Conservation (phyloP, 2,888 invertebrate species). For the Drosophila picticornis region DNA sequence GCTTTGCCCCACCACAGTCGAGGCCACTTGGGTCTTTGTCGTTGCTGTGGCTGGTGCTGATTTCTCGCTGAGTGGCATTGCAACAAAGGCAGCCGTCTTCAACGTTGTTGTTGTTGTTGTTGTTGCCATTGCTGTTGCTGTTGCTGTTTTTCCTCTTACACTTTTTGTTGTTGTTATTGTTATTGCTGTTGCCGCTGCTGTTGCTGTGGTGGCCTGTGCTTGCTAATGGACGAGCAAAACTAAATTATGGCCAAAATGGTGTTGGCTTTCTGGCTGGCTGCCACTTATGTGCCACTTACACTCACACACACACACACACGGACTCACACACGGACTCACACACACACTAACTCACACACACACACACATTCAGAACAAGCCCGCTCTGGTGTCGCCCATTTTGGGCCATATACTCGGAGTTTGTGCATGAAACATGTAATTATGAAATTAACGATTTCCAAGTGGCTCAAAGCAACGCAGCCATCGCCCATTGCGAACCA, state of each 20-base stretch:
- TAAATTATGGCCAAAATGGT: conserved; percentile 82
- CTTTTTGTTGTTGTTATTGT: not conserved
- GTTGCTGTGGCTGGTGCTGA: conserved; percentile 64
- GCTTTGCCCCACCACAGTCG: conserved; percentile 26
- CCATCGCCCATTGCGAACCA: conserved; percentile 17
- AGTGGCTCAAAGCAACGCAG: conserved; percentile 76
- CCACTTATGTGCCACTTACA: conserved; percentile 79
- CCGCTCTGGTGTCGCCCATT: conserved; percentile 47
- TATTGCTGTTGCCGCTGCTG: conserved; percentile 2
- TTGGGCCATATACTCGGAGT: conserved; percentile 46
- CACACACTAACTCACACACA: conserved; percentile 5
- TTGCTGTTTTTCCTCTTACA: conserved; percentile 14
- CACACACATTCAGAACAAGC: conserved; percentile 5
- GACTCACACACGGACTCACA: conserved; percentile 5
- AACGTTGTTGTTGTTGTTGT: conserved; percentile 8
- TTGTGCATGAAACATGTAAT: conserved; percentile 84
- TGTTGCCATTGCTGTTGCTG: conserved; percentile 5
- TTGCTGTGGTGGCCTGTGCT: conserved; percentile 44
- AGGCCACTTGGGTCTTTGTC: conserved; percentile 55
- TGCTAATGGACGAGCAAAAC: conserved; percentile 80
- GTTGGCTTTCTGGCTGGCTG: conserved; percentile 81
- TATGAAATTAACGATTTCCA: conserved; percentile 84
- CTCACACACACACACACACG: conserved; percentile 40
- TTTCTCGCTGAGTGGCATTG: conserved; percentile 76
- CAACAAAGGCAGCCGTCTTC: conserved; percentile 66